Conservation (phyloP, 2,888 invertebrate genomes). For the Tipula confusa region DNA sequence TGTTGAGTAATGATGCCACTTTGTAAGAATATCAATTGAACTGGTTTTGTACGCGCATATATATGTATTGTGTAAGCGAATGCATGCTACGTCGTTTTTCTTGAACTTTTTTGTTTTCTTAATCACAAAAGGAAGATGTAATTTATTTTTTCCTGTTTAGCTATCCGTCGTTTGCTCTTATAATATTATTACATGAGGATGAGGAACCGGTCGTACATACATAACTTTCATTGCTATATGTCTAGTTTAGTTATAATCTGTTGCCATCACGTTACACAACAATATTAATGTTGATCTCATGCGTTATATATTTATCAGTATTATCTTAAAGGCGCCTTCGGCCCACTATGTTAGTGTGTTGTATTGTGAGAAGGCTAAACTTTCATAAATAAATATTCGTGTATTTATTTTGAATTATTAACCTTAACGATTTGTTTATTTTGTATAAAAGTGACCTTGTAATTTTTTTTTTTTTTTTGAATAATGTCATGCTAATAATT, state of each 20-base stretch:
- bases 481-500: background rate
- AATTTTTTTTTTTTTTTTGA: no score
- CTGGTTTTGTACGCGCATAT: background rate
- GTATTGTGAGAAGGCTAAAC: background rate
- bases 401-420: background rate
- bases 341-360: background rate
- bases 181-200: background rate
- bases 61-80: background rate
- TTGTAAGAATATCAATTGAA: background rate
- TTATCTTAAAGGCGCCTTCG: background rate
- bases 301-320: background rate
- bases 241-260: background rate
- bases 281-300: background rate
- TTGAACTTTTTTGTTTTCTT: background rate
- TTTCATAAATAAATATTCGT: slow-evolving; percentile 25
- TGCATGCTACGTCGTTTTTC: background rate
- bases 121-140: background rate
- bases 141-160: background rate
- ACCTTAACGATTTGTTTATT: background rate
- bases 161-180: no score
- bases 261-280: background rate
- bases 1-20: background rate
- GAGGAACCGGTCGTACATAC: background rate
- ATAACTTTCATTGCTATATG: background rate
- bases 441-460: background rate